Base-by-base conservation (phyloP, 2,888 invertebrate species). In the Nymphalis polychloros region DNA sequence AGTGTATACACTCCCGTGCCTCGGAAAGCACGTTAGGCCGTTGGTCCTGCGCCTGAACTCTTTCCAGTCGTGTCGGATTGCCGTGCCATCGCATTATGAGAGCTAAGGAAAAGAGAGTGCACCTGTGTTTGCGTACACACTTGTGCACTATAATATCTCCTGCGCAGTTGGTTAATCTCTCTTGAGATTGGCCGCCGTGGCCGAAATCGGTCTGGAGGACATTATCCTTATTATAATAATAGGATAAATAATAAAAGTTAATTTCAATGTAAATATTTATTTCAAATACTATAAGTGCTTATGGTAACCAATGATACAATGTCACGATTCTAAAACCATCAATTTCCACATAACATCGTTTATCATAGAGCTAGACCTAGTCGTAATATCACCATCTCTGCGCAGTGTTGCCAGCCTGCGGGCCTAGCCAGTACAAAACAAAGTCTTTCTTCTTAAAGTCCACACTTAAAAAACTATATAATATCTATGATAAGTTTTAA, bases 221-320 rank as follows among this genome's bases (percentile, higher is more conserved):
- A n/a, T n/a, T n/a, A n/a, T n/a, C n/a, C n/a, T n/a, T 23, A 13
- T 13, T 13, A 13, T 41, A 41, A 41, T 13, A 10, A 20, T 50
- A 2, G 47, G 17, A 27, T 19, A 61, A 62, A 35, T 17, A 67
- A 75, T 81, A 80, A 76, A 79, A 73, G 79, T 69, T 53, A 63
- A 35, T 67, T 79, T 86, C 83, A 86, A 86, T 92, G 92, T 92
- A 92, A 92, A 92, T 92, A 92, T 92, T 89, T 92, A 92, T 91
- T 92, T 92, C 89, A 90, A 92, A 90, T 92, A 92, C 89, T 89
- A 89, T 87, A 83, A 85, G 86, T 86, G 87, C 87, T 91, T 91
- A 92, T 90, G 92, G 92, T 92, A 92, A 92, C 92, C 91, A 92
- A 92, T 91, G 88, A 90, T 92, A 91, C 90, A 91, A 87, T 88